Percentiles rank a stretch among this genome's conserved stretches.
These are phyloP conservation scores for Wasmannia auropunctata DNA, from an alignment of 1,140 invertebrate species.

Conservation along the genomic window DNA sequence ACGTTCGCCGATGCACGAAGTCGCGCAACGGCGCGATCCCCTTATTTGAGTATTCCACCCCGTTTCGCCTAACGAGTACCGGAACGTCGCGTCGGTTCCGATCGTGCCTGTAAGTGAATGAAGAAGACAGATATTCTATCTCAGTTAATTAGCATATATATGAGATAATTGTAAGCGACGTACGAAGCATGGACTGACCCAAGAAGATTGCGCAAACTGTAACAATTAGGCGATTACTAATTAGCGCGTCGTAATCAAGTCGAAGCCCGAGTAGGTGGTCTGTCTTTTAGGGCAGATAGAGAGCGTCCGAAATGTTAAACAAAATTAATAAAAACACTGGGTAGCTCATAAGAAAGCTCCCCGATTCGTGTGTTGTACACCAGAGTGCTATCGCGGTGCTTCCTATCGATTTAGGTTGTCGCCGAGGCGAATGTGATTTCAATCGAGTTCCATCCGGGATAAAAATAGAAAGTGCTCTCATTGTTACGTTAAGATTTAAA, in stretches of 20 bases:
- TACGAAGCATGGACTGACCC: neutral
- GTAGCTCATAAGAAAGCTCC: neutral
- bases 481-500: neutral
- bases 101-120: neutral
- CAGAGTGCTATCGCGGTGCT: neutral
- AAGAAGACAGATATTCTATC: slow-evolving; percentile 10
- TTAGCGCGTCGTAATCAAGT: neutral
- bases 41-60: slow-evolving; percentile 2
- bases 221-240: neutral
- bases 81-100: slow-evolving; percentile 7
- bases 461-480: slow-evolving; percentile 13
- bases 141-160: slow-evolving; percentile 12
- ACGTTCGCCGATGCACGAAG: slow-evolving; percentile 5
- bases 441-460: slow-evolving; percentile 10
- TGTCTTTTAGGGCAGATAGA: neutral
- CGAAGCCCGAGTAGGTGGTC: neutral
- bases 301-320: slow-evolving; percentile 9
- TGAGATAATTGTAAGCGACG: neutral
- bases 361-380: slow-evolving; percentile 25
- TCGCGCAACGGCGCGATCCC: slow-evolving; percentile 8
- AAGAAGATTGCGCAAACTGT: neutral
- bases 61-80: slow-evolving; percentile 2
- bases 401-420: slow-evolving; percentile 54
- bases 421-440: slow-evolving; percentile 8
- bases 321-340: slow-evolving; percentile 30